Base-by-base conservation (phyloP, 2,888 invertebrate species). In the Philereme vetulata region DNA sequence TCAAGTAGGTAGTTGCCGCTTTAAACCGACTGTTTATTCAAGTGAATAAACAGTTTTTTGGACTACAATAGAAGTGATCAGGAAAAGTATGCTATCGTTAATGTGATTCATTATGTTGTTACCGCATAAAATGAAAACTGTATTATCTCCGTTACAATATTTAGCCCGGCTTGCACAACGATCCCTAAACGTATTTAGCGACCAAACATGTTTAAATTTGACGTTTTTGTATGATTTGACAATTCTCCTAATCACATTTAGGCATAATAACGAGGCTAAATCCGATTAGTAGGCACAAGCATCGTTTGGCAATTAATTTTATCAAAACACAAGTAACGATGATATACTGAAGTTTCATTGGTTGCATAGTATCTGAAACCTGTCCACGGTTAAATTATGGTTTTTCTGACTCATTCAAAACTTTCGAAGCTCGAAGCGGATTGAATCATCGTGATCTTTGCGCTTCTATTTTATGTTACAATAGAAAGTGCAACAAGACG, bases 401-500 rank as follows among this genome's bases (percentile, higher is more conserved):
- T 6, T 38, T 38, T 38, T 5, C 4, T 65, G 56, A 69, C 34
- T 70, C 58, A 71, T 56, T 56, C 46, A 61, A 56, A 63, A 67
- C 67, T 72, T 74, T 73, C 67, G 51, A 71, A 61, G 45, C 62
- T 56, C 44, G 60, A 55, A 66, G 55, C 65, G 43, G 63, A 64
- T 64, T 64, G 64, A 68, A 65, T 72, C 61, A 71, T 62, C 55
- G 44, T 68, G 56, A 65, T 66, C 57, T 62, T 57, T 64, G 56
- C 32, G 32, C 46, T 59, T 66, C 56, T 61, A 49, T 55, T 51
- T 32, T 61, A 45, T 40, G 54, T 62, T 54, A 65, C 52, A 64
- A 67, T 83, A 83, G 83, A 85, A 84, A 84, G 81, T 81, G 75
- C 70, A 71, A 65, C 47, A 60, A 59, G 48, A 8, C 48, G n/a